Percentiles rank a stretch among this genome's conserved stretches.
Evolutionary conservation across 2,888 invertebrate species (phyloP).

Genomic region (Chironomus riparius): DNA sequence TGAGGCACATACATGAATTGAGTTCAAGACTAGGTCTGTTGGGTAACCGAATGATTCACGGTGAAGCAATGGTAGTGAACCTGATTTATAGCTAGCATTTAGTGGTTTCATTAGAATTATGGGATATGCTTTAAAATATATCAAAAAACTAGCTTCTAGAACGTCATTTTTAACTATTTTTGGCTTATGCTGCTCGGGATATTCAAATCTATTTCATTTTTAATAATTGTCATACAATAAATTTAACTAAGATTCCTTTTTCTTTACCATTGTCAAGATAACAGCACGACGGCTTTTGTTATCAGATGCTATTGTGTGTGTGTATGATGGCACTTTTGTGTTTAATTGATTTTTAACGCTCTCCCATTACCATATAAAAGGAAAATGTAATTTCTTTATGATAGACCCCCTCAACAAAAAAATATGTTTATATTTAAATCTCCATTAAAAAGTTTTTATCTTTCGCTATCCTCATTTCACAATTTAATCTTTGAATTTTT

Average conservation of each 20-base stretch:
- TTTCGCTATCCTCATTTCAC: not conserved
- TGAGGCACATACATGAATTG: too few species aligned
- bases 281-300: too few species aligned
- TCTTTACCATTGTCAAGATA: not conserved
- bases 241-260: not conserved
- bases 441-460: constrained; percentile 16
- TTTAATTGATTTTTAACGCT: constrained; percentile 14
- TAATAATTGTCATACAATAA: not conserved
- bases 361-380: constrained; percentile 9
- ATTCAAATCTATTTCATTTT: not conserved
- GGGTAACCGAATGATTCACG: too few species aligned
- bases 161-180: too few species aligned
- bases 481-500: not conserved
- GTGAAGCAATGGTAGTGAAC: not conserved
- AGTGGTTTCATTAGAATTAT: too few species aligned
- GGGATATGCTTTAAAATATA: too few species aligned
- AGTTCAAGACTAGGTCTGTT: too few species aligned
- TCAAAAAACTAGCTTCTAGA: too few species aligned
- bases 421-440: not conserved
- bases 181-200: not conserved
- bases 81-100: too few species aligned
- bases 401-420: not conserved
- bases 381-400: constrained; percentile 8
- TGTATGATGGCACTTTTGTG: not conserved
- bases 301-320: too few species aligned